Evolutionary conservation across 2,113 vertebrate species (phyloP), one percentile per base, ranked within the genome.

Genomic region (Cyprinodon variegatus): DNA sequence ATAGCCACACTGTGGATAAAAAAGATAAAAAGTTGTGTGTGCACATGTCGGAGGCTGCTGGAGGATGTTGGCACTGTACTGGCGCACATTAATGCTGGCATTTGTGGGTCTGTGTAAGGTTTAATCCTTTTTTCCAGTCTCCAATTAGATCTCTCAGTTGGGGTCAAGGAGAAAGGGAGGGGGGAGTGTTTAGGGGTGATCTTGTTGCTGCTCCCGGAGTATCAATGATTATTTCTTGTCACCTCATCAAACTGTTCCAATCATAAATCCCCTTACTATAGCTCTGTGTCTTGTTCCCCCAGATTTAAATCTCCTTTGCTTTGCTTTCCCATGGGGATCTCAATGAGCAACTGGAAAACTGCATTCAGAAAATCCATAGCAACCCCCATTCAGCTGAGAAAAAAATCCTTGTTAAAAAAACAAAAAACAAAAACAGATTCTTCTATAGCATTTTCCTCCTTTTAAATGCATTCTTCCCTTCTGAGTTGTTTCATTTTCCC

Each of bases 321-420:
- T 85, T 79, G 41, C 65, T 83, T 71, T 90, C 83, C 48, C 79
- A 11, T 57, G 48, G 83, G 85, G 85, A 90, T 83, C 84, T 86
- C 85, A 84, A 82, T 79, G 83, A 85, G 86, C 84, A 84, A 72
- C 85, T 90, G 77, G 86, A 90, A 86, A 85, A 89, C 79, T 86
- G 83, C 83, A 87, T 92, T 92, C 83, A 87, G 86, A 68, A 87
- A 83, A 82, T 89, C 86, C 74, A 90, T 89, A 89, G 89, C 92
- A 89, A 91, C 90, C 89, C 84, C 86, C 81, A 91, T 91, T 91
- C 90, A 93, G 64, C 84, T 74, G 1, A 29, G 29, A 87, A 81
- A 87, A 91, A 83, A 84, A 74, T 78, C 83, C 79, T 71, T 63
- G 70, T 71, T 76, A 77, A 76, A 77, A 57, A 57, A n/a, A 53